Evolutionary conservation across 2,113 vertebrate genomes (phyloP).

Genomic region (Anguilla rostrata): DNA sequence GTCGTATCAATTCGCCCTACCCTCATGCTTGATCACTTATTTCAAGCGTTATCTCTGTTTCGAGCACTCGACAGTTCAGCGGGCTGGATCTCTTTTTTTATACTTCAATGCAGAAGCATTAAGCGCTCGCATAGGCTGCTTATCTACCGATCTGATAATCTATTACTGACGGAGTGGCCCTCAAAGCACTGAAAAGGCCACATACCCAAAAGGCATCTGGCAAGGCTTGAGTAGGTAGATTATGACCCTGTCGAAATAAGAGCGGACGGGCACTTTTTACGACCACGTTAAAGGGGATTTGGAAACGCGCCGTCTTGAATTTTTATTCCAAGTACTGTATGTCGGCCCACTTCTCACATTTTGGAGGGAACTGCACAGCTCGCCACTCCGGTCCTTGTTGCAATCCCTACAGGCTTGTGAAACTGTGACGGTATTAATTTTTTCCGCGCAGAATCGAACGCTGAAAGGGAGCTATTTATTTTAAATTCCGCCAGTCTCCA

Average conservation of each 20-base stretch:
- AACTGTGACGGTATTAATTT: conserved; percentile 48
- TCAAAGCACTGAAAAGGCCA: not conserved
- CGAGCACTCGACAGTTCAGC: not conserved
- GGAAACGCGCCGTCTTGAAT: not conserved
- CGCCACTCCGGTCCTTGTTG: conserved; percentile 36
- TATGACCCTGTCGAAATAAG: not conserved
- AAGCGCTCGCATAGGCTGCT: not conserved
- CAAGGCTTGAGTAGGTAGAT: not conserved
- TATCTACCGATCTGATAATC: not conserved
- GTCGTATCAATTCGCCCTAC: too few relatives aligned
- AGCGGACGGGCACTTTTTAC: not conserved
- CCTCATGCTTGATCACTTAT: too few relatives aligned
- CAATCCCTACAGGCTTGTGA: conserved; percentile 39
- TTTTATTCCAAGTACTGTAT: not conserved
- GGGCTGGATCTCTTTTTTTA: not conserved
- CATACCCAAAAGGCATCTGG: not conserved
- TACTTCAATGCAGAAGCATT: not conserved
- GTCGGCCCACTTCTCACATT: not conserved
- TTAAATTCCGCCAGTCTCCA: conserved; percentile 42
- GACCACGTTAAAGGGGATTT: not conserved
- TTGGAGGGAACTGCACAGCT: conserved; percentile 19
- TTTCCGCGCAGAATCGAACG: conserved; percentile 35
- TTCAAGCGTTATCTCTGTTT: too few relatives aligned
- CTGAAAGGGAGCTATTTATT: conserved; percentile 35
- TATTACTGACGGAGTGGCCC: not conserved